Conservation (phyloP, 2,888 invertebrate species). For the Oxytorus armatus region DNA sequence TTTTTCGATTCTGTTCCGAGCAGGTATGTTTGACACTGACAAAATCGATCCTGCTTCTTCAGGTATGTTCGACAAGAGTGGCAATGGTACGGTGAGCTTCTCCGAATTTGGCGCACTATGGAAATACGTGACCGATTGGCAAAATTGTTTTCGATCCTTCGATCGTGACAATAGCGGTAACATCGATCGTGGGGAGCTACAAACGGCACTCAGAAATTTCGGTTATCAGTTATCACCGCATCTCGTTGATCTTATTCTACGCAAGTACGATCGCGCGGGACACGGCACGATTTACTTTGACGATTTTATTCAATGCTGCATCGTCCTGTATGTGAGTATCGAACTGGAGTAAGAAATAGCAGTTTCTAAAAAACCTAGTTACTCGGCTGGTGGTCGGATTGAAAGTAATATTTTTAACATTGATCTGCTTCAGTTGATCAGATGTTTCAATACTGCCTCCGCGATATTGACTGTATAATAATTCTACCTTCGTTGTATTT, state of each 20-base stretch:
- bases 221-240: conserved; percentile 94
- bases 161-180: conserved; percentile 97
- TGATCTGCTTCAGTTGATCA: too few species aligned
- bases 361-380: too few species aligned
- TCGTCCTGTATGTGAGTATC: conserved; percentile 94
- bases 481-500: conserved; percentile 17
- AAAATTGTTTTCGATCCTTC: conserved; percentile 96
- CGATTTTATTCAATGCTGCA: conserved; percentile 98
- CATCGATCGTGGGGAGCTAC: conserved; percentile 96
- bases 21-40: conserved; percentile 84
- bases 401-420: too few species aligned
- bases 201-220: conserved; percentile 95
- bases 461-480: neutral
- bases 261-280: conserved; percentile 98
- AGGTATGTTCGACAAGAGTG: conserved; percentile 97
- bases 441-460: too few species aligned
- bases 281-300: conserved; percentile 97
- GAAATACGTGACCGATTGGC: conserved; percentile 99
- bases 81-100: conserved; percentile 95
- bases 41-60: conserved; percentile 83
- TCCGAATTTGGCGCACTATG: conserved; percentile 98
- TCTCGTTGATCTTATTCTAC: conserved; percentile 92
- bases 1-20: conserved; percentile 66
- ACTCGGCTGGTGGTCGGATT: too few species aligned
- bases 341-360: neutral